Conservation (phyloP, 2,113 vertebrate species). For the Tringa solitaria region DNA sequence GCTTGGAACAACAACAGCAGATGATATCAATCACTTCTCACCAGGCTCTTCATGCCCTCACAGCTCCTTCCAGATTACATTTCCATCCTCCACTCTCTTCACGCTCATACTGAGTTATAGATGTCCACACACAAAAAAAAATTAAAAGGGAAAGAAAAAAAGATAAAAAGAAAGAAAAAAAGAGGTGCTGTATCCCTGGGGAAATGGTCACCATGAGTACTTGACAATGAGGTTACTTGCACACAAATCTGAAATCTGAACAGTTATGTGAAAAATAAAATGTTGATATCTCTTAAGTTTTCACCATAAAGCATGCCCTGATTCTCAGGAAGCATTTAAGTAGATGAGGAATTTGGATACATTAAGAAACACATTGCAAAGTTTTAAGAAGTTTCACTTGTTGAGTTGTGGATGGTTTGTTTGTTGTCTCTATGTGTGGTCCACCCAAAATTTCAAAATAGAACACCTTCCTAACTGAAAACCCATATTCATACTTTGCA, state of each 20-base stretch:
- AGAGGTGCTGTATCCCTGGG: neutral
- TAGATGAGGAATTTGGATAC: neutral
- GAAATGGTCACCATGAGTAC: neutral
- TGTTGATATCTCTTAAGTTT: neutral
- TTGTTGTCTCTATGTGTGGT: neutral
- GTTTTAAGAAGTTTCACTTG: neutral
- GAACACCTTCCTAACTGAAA: neutral
- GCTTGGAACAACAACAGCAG: constrained; percentile 43
- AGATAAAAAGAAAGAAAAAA: neutral
- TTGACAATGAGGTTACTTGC: neutral
- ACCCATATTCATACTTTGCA: neutral
- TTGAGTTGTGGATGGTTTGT: neutral
- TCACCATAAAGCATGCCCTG: neutral
- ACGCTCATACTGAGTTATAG: neutral
- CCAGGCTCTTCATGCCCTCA: neutral
- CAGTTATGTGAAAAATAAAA: neutral
- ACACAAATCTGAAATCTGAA: neutral
- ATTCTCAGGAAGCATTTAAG: neutral
- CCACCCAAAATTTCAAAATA: neutral
- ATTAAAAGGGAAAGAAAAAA: too few species aligned
- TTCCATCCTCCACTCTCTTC: neutral
- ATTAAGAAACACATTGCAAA: neutral
- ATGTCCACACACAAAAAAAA: neutral
- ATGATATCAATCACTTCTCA: constrained; percentile 15
- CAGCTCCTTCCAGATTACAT: neutral